Evolutionary conservation across 2,113 vertebrate genomes (phyloP).

Genomic region (Natator depressus): DNA sequence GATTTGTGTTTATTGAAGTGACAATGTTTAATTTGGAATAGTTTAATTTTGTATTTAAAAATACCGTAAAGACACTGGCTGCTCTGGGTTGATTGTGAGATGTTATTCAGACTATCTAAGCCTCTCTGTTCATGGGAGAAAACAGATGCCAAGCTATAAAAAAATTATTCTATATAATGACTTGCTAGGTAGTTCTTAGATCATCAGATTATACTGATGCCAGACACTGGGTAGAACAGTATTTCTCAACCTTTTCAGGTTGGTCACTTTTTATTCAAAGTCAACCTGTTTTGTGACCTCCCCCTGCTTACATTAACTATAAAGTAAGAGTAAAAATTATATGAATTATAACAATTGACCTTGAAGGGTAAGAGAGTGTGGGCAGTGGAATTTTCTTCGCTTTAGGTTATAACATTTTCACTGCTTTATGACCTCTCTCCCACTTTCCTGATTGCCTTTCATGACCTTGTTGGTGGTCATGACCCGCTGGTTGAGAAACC

Average conservation of each 20-base stretch:
- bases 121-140: not conserved
- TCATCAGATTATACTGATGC: not conserved
- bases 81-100: not conserved
- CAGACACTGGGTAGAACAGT: not conserved
- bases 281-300: not conserved
- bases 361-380: not conserved
- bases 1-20: not conserved
- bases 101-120: not conserved
- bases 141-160: not conserved
- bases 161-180: not conserved
- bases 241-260: not conserved
- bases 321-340: not conserved
- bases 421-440: not conserved
- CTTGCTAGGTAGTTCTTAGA: not conserved
- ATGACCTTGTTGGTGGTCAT: not conserved
- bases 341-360: not conserved
- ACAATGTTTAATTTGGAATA: constrained; percentile 7
- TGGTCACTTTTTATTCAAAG: not conserved
- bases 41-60: not conserved
- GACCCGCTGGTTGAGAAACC: not conserved
- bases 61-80: not conserved
- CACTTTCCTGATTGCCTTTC: not conserved
- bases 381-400: not conserved
- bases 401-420: not conserved
- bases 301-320: not conserved